Conservation (phyloP, 2,888 invertebrate species). For the Synanthedon myopaeformis region DNA sequence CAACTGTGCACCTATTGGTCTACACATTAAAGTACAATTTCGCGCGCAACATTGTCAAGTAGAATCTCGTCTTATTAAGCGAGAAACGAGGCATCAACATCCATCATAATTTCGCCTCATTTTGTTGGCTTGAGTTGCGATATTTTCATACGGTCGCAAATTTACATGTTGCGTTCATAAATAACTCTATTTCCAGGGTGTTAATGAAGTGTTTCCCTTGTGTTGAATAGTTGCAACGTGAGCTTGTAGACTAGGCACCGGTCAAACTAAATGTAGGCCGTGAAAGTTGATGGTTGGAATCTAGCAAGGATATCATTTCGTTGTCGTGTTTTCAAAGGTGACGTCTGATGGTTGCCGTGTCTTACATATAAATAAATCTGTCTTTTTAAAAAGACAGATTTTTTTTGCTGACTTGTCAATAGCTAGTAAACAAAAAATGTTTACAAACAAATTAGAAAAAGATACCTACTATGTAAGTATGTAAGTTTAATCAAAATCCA, state of each 20-base stretch:
- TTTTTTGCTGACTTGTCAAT: no score
- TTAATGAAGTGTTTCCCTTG: constrained; percentile 22
- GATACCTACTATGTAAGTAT: no score
- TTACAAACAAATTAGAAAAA: no score
- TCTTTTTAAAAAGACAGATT: no score
- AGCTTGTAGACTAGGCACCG: constrained; percentile 27
- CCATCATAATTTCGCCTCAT: constrained; percentile 68
- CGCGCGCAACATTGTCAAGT: constrained; percentile 7
- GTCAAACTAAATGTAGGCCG: constrained; percentile 39
- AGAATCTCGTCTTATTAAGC: constrained; percentile 58
- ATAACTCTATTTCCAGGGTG: constrained; percentile 14
- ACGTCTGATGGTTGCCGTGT: neutral
- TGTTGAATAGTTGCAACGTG: constrained; percentile 17
- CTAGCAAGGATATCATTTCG: constrained; percentile 30
- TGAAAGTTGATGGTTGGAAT: constrained; percentile 36
- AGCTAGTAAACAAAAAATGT: no score
- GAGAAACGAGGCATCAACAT: constrained; percentile 60
- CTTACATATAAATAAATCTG: no score
- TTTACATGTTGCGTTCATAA: constrained; percentile 14
- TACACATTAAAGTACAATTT: constrained; percentile 18
- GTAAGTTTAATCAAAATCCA: no score
- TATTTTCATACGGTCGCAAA: constrained; percentile 45
- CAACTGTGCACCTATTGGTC: constrained; percentile 13
- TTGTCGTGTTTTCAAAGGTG: constrained; percentile 22
- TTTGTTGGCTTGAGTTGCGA: constrained; percentile 43